These are phyloP conservation scores for Coregonus sp. DNA, from an alignment of 2,797 vertebrate species.

Conservation along the genomic window DNA sequence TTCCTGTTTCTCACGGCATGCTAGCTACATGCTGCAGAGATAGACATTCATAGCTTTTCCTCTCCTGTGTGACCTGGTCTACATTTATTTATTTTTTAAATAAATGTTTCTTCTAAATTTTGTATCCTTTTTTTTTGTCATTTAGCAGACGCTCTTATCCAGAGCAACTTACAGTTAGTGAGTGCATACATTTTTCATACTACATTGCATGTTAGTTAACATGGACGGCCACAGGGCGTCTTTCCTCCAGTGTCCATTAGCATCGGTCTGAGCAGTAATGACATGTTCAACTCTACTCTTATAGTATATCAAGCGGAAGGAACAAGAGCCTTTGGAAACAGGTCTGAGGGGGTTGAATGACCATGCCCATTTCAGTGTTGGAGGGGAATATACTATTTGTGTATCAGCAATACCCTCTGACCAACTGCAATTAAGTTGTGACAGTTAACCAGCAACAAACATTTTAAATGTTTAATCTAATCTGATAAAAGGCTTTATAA, in stretches of 20 bases:
- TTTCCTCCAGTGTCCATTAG: neutral
- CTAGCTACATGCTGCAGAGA: neutral
- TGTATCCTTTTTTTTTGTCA: no score
- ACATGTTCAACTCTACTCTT: neutral
- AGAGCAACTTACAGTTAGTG: no score
- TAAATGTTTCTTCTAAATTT: no score
- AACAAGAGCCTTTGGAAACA: neutral
- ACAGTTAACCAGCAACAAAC: neutral
- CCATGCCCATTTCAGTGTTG: neutral
- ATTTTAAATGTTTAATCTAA: neutral
- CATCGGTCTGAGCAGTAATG: neutral
- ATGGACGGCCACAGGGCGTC: neutral
- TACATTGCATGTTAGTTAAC: neutral
- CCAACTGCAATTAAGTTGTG: neutral
- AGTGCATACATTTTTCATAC: no score
- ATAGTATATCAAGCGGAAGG: neutral
- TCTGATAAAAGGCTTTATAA: neutral
- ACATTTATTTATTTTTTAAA: no score
- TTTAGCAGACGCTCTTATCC: no score
- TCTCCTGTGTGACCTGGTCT: neutral
- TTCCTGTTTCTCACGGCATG: neutral
- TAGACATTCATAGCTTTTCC: no score
- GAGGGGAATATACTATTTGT: neutral
- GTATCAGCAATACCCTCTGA: slow-evolving; percentile 8
- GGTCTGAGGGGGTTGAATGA: neutral